Base-by-base conservation (phyloP, 2,888 invertebrate species). In the Ceriagrion tenellum region DNA sequence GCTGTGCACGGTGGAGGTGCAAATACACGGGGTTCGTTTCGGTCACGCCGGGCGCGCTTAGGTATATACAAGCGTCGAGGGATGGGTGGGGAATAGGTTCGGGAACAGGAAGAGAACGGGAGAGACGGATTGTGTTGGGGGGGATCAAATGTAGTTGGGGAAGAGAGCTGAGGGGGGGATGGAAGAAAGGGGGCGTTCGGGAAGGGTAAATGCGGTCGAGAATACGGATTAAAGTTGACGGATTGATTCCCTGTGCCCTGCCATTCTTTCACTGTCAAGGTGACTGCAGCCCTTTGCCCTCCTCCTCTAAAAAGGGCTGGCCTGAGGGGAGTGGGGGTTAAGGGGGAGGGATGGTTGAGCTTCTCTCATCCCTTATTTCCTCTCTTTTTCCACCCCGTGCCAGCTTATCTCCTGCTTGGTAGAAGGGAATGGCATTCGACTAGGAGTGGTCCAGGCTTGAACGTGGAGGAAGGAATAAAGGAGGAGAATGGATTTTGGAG, bases 251-350 rank as follows among this genome's bases (percentile, higher is more conserved):
- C 35, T 16, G 88, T 47, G 88, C 88, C 88, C 88, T 47, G 88
- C 88, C 88, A 88, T 88, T 88, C 88, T 88, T 88, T 88, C 88
- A 88, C 88, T 88, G 88, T 88, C 88, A 88, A 88, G 88, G 88
- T 88, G 88, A 88, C 88, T 88, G 40, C 88, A 47, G 88, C 35
- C 88, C 26, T 88, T 47, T 47, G 88, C 35, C 69, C 69, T 69
- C 8, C n/a, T n/a, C 63, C 26, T 10, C 26, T 59, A 59, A 69
- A 69, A 69, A 69, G 59, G 59, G 16, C 59, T 59, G 59, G 59
- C 18, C 59, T 3, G n/a, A n/a, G 47, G 47, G 47, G 47, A 47
- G 47, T 16, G 4, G 59, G 20, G 16, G 59, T n/a, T n/a, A n/a
- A 23, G 35, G 47, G 88, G 47, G 88, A 20, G 40, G 88, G 30